phyloP scores from a whole-genome alignment of 1,140 invertebrate genomes.

The Hyposmocoma kahamanoa region DNA sequence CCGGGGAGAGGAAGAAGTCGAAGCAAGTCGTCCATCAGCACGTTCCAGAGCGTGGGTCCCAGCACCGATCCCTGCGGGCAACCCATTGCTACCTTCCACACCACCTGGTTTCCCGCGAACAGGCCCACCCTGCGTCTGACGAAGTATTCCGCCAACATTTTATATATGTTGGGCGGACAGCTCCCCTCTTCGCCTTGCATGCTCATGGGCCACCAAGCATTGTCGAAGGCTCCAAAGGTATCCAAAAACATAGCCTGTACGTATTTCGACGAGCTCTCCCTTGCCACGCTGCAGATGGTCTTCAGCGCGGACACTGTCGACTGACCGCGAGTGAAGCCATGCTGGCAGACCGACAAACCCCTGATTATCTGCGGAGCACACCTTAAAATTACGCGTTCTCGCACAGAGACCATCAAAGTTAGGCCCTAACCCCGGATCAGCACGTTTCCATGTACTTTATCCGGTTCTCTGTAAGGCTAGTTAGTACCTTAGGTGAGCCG shows the following conservation, averaged over 20 bases:
- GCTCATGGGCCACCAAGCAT: too few species aligned
- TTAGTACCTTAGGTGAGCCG: too few species aligned
- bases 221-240: constrained; percentile 59
- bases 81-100: constrained; percentile 32
- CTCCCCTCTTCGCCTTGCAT: constrained; percentile 25
- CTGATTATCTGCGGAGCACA: constrained; percentile 17
- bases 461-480: too few species aligned
- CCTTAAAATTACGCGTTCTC: constrained; percentile 40
- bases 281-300: constrained; percentile 9
- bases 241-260: constrained; percentile 46
- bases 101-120: constrained; percentile 6
- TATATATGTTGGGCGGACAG: constrained; percentile 24
- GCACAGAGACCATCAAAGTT: too few species aligned
- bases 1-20: constrained; percentile 17
- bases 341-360: constrained; percentile 33
- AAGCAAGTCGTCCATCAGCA: constrained; percentile 51
- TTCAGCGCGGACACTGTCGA: constrained; percentile 51
- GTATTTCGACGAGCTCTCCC: constrained; percentile 19
- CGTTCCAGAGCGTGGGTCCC: constrained; percentile 55
- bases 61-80: constrained; percentile 68
- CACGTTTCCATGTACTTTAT: too few species aligned
- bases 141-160: constrained; percentile 43
- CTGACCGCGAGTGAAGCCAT: constrained; percentile 27
- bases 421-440: too few species aligned
- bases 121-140: constrained; percentile 21